Evolutionary conservation across 2,797 vertebrate genomes (phyloP), one percentile per base, ranked within the genome.

Genomic region (Antrozous pallidus): DNA sequence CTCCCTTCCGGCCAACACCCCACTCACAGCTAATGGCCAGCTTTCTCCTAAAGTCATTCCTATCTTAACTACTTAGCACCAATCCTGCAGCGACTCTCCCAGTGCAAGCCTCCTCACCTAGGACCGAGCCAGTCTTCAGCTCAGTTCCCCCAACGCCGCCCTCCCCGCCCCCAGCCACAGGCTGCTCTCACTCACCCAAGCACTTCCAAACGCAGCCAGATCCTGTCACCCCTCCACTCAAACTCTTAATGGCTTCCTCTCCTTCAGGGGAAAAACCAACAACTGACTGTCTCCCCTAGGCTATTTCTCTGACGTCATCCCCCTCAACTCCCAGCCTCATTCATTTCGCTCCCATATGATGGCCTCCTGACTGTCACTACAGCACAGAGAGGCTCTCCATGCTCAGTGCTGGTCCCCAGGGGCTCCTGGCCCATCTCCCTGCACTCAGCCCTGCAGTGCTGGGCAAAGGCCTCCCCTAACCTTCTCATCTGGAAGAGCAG

Each of bases 371-470:
- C 1, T 3, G 45, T 42, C 45, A 36, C 49, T 31, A 9, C 10
- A 71, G 80, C 28, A 6, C 7, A 38, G 9, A 51, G 26, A 24
- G 49, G 80, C 82, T 6, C 26, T 7, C 1, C 18, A 13, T 8
- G 13, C 47, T 54, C 33, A 10, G 8, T 18, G 38, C 17, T 6
- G 22, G 17, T 18, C n/a, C 75, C 63, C 20, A 5, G 8, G 2
- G 24, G 13, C 3, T 9, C 56, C 54, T 0, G 0, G 61, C 33
- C 14, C 0, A 16, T 2, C 3, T 49, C 65, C 42, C 20, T 71
- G 47, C 24, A 13, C 65, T 42, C 5, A 18, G 36, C 5, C 49
- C 40, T 12, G 20, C 8, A n/a, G 33, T 22, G 42, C 14, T 33
- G 36, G 24, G 17, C 18, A 67, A 7, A 83, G 36, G 12, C 63